Evolutionary conservation across 2,888 invertebrate species (phyloP).

Genomic region (Eurytoma californica): DNA sequence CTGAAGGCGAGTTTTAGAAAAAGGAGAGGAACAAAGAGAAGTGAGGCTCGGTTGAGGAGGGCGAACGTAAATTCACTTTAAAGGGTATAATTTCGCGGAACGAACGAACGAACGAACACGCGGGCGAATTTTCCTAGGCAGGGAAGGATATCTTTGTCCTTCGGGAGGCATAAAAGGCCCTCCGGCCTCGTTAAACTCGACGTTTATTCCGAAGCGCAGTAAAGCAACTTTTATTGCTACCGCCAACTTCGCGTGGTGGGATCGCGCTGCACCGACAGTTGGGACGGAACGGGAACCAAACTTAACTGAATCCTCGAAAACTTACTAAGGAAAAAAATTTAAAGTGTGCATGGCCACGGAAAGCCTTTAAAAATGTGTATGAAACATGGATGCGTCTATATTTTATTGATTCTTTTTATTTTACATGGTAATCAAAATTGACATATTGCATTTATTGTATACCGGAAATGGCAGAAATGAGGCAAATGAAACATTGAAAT

Average conservation of each 20-base stretch:
- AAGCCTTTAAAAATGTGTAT: neutral
- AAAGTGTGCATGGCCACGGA: neutral
- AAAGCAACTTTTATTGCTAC: constrained; percentile 53
- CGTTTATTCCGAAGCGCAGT: constrained; percentile 49
- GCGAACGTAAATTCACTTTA: constrained; percentile 39
- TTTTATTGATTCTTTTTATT: neutral
- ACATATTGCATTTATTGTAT: neutral
- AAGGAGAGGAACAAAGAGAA: neutral
- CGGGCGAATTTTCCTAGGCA: constrained; percentile 28
- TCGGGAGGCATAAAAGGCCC: constrained; percentile 41
- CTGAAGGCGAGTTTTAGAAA: neutral
- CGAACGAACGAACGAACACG: constrained; percentile 14
- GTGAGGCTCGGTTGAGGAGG: neutral
- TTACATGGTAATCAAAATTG: neutral
- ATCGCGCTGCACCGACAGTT: too few species aligned
- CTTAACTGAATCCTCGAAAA: constrained; percentile 14
- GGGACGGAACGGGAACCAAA: neutral
- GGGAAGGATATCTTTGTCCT: constrained; percentile 35
- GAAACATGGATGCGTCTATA: neutral
- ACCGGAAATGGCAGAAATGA: too few species aligned
- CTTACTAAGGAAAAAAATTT: neutral
- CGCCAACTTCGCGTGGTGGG: neutral
- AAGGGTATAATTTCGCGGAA: constrained; percentile 25
- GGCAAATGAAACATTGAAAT: too few species aligned
- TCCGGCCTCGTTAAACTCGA: constrained; percentile 44